phyloP scores from a whole-genome alignment of 2,113 vertebrate genomes.

The Forbesichthys papilliferus region DNA sequence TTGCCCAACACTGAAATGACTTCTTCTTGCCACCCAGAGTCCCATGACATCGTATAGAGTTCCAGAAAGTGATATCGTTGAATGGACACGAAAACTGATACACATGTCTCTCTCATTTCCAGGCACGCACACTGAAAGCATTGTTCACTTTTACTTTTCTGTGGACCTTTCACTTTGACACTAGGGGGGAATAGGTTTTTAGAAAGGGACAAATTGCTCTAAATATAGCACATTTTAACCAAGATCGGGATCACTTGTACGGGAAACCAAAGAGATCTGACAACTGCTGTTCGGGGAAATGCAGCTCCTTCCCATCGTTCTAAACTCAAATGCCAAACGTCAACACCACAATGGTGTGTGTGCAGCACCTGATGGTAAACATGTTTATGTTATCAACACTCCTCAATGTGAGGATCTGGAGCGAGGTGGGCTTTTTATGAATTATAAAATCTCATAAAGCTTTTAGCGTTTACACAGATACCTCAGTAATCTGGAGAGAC shows the following conservation, averaged over 20 bases:
- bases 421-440: slow-evolving; percentile 35
- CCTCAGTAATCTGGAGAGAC: slow-evolving; percentile 11
- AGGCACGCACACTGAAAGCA: slow-evolving; percentile 42
- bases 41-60: slow-evolving; percentile 54
- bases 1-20: slow-evolving; percentile 45
- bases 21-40: slow-evolving; percentile 42
- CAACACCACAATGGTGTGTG: slow-evolving; percentile 10
- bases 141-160: slow-evolving; percentile 66
- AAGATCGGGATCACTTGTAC: slow-evolving; percentile 27
- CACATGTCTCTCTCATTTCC: slow-evolving; percentile 45
- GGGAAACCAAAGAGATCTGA: slow-evolving; percentile 48
- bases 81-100: slow-evolving; percentile 57
- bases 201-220: slow-evolving; percentile 45
- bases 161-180: slow-evolving; percentile 54
- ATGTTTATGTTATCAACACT: slow-evolving; percentile 22
- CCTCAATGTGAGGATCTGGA: slow-evolving; percentile 17
- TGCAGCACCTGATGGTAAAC: slow-evolving; percentile 28
- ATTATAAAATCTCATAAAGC: slow-evolving; percentile 27
- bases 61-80: slow-evolving; percentile 68
- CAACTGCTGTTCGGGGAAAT: slow-evolving; percentile 24
- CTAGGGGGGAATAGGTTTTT: neutral
- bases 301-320: slow-evolving; percentile 23
- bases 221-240: slow-evolving; percentile 56
- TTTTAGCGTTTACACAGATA: slow-evolving; percentile 23
- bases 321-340: slow-evolving; percentile 42